A percentile compares a stretch with the other conserved stretches of the same genome.
Evolutionary conservation across 2,888 invertebrate species (phyloP).

Genomic region (Meloe dianella): DNA sequence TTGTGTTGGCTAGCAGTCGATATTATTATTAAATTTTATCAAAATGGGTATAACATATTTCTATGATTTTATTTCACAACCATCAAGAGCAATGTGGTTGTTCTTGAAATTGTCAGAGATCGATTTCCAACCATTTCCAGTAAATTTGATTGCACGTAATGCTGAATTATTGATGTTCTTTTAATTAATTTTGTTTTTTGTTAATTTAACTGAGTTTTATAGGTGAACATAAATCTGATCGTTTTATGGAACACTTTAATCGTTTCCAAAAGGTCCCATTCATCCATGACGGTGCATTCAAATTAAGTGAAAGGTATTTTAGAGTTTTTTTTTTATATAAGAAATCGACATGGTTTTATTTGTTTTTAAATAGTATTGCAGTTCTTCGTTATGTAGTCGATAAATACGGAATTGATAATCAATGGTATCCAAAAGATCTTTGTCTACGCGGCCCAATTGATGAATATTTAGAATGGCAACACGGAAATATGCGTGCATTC

Average conservation of each 20-base stretch:
- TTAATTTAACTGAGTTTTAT: conserved; percentile 3
- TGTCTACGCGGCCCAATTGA: conserved; percentile 70
- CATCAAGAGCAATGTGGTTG: conserved; percentile 61
- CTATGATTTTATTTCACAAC: conserved; percentile 63
- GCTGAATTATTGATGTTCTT: background rate
- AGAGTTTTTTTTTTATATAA: conserved; percentile 8
- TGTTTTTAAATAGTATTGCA: conserved; percentile 67
- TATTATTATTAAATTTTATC: too few species aligned
- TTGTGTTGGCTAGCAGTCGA: background rate
- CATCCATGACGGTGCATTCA: conserved; percentile 64
- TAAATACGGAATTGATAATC: conserved; percentile 64
- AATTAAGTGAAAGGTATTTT: conserved; percentile 62
- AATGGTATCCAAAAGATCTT: conserved; percentile 71
- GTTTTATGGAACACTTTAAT: conserved; percentile 60
- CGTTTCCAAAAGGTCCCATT: conserved; percentile 65
- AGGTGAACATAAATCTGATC: conserved; percentile 63
- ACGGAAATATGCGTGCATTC: conserved; percentile 67
- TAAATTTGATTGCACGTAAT: conserved; percentile 60
- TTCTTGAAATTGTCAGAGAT: conserved; percentile 61
- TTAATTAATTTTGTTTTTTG: background rate
- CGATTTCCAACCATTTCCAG: conserved; percentile 57
- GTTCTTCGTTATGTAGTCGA: conserved; percentile 72
- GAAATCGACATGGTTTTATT: too few species aligned
- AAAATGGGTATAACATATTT: conserved; percentile 48
- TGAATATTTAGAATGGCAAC: conserved; percentile 81